phyloP scores from a whole-genome alignment of 2,888 invertebrate species.

The Rhaphigaster nebulosa region DNA sequence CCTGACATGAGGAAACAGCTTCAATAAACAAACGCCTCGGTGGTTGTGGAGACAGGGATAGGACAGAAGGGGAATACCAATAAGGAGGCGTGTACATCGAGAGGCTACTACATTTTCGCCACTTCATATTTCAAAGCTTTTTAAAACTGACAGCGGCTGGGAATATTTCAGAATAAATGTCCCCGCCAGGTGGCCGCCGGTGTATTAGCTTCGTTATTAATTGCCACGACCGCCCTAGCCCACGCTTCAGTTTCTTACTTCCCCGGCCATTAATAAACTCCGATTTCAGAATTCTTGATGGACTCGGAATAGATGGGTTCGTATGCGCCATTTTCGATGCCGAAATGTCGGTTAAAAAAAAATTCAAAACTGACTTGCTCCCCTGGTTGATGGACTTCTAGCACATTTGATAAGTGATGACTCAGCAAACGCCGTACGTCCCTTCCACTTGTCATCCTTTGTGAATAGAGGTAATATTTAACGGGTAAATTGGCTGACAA shows the following conservation, averaged over 20 bases:
- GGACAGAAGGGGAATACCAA: neutral
- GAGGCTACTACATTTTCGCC: neutral
- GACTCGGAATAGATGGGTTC: neutral
- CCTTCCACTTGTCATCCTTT: too few species aligned
- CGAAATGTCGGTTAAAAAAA: neutral
- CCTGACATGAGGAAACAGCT: neutral
- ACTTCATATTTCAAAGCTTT: neutral
- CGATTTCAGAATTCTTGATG: neutral
- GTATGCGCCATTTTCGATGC: neutral
- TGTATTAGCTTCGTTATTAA: neutral
- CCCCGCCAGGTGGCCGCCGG: neutral
- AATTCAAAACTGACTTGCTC: neutral
- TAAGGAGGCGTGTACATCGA: neutral
- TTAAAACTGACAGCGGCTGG: neutral
- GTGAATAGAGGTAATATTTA: too few species aligned
- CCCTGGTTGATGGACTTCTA: too few species aligned
- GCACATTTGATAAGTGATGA: too few species aligned
- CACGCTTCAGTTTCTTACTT: neutral
- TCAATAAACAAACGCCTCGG: neutral
- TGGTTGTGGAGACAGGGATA: neutral
- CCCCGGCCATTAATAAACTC: neutral
- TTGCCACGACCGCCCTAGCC: neutral
- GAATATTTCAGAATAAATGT: constrained; percentile 5
- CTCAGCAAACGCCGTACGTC: too few species aligned
- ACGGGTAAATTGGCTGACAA: too few species aligned